Base-by-base conservation (phyloP, 2,113 vertebrate genomes). In the Cisticola juncidis region DNA sequence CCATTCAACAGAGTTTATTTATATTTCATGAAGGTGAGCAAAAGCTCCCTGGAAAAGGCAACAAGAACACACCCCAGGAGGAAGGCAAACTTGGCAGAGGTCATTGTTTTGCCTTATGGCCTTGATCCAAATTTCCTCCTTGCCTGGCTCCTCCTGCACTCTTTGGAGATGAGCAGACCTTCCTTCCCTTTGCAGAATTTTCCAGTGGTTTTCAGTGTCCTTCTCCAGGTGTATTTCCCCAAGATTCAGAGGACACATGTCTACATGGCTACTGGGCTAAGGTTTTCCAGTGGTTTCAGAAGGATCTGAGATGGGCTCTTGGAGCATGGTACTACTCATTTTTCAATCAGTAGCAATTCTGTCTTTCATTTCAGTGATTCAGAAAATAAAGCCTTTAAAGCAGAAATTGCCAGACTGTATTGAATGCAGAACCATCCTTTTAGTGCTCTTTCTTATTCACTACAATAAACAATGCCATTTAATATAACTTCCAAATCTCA, bases 401-500 rank as follows among this genome's bases (percentile, higher is more conserved):
- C 17, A 88, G 62, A 92, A 94, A 54, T 80, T 85, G 71, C 74
- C 31, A 86, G 71, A 77, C 6, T 78, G 80, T 69, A 96, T 86
- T 95, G 82, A 88, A 96, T 83, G 33, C 93, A 96, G 94, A 95
- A 56, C 45, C 19, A 70, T 85, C 62, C 12, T 92, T 81, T 89
- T 81, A 89, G 73, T 68, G 56, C 20, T 81, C 70, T 81, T 92
- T 91, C 74, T 92, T 94, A 89, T 86, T 93, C 65, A 77, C 71
- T 90, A 72, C 74, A 86, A 54, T 74, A 90, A 95, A 95, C 87
- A 96, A 95, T 92, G 44, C 29, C 51, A 92, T 88, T 90, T 96
- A 82, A 95, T 94, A 92, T 62, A 83, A 92, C 95, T 97, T 95
- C 90, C 54, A 94, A 96, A 83, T 95, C 74, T 93, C 64, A 88